Conservation (phyloP, 2,113 vertebrate species). For the Nipponia nippon region DNA sequence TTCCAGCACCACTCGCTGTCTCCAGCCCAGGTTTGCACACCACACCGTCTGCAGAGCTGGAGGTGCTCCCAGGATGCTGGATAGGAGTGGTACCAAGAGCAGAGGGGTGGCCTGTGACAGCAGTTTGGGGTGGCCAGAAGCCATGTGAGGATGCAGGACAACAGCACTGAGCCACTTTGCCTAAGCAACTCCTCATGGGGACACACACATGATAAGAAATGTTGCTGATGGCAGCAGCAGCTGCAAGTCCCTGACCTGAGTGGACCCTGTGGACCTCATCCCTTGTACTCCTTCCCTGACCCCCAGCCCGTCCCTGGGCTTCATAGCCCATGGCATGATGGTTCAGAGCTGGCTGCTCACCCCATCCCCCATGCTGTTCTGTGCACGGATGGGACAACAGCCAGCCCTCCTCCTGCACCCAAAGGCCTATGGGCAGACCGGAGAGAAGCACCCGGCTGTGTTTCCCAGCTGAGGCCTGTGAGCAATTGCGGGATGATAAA, state of each 20-base stretch:
- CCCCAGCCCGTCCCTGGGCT: fast-evolving
- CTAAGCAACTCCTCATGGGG: neutral
- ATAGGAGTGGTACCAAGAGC: neutral
- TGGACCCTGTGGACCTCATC: neutral
- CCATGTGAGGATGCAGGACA: neutral
- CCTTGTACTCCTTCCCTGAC: neutral
- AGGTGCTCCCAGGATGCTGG: neutral
- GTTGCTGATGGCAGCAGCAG: neutral
- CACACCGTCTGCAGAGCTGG: neutral
- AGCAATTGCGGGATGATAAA: neutral
- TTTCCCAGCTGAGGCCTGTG: neutral
- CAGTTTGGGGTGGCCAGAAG: neutral
- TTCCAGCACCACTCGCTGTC: fast-evolving
- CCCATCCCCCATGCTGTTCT: fast-evolving
- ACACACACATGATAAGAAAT: fast-evolving
- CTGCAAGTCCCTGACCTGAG: neutral
- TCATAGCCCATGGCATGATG: fast-evolving
- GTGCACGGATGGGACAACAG: fast-evolving
- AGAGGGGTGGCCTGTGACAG: neutral
- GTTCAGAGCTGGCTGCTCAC: neutral
- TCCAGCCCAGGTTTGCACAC: neutral
- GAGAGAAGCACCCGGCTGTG: neutral
- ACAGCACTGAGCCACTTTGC: neutral
- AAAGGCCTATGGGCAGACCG: neutral
- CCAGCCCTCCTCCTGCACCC: neutral